phyloP scores from a whole-genome alignment of 2,113 vertebrate genomes.

The Alexandromys fortis region DNA sequence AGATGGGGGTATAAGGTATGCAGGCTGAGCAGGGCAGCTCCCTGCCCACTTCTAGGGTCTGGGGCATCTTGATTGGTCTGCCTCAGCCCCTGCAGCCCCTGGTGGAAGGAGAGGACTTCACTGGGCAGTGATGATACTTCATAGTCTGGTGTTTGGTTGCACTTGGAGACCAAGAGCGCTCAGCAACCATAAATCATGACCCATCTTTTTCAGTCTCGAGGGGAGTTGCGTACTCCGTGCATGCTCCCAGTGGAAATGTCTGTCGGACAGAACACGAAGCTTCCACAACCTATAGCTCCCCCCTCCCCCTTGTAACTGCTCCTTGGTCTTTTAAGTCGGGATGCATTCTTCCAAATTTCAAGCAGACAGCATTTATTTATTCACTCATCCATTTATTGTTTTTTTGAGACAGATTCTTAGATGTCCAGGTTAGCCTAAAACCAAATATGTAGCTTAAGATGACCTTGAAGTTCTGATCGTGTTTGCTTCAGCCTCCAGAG shows the following conservation, averaged over 20 bases:
- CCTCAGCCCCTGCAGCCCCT: background rate
- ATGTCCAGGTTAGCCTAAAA: background rate
- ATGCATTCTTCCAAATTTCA: background rate
- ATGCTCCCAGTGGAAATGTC: background rate
- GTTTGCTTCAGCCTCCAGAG: background rate
- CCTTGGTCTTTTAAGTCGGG: background rate
- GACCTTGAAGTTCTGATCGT: background rate
- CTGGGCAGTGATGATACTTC: rapidly evolving
- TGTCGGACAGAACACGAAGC: background rate
- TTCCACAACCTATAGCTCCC: too few relatives aligned
- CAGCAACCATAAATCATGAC: background rate
- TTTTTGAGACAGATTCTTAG: background rate
- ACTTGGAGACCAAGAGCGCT: background rate
- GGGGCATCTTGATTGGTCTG: background rate
- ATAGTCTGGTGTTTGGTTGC: rapidly evolving
- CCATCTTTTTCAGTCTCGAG: rapidly evolving
- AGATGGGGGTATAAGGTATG: background rate
- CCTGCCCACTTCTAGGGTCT: too few relatives aligned
- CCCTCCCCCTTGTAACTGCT: rapidly evolving
- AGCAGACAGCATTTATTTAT: background rate
- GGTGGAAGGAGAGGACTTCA: background rate
- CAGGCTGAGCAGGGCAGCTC: background rate
- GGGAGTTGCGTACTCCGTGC: rapidly evolving
- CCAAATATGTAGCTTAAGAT: background rate
- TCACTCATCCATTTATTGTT: background rate